Conservation (phyloP, 1,140 invertebrate genomes). For the Drosophila miranda region DNA sequence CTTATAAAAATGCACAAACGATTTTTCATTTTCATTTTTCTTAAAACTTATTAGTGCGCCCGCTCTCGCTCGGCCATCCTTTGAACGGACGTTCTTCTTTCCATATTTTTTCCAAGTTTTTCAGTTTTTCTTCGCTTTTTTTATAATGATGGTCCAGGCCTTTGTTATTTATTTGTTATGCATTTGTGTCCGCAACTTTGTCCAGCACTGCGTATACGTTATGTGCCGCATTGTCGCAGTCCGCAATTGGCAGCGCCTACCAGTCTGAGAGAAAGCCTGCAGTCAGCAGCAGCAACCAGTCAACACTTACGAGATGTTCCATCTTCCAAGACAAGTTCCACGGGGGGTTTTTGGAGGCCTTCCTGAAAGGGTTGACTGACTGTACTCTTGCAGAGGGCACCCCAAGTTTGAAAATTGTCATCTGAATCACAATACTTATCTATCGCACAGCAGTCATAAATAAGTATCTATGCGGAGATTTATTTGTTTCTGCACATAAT, state of each 20-base stretch:
- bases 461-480: no score
- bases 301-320: constrained; percentile 37
- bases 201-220: constrained; percentile 54
- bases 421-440: no score
- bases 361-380: no score
- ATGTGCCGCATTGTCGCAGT: constrained; percentile 64
- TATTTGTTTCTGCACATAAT: no score
- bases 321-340: constrained; percentile 43
- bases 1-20: constrained; percentile 81
- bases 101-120: constrained; percentile 10
- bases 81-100: constrained; percentile 32
- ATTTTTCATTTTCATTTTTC: constrained; percentile 78
- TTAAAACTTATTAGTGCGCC: constrained; percentile 78
- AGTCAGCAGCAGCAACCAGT: constrained; percentile 1
- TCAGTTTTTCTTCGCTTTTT: constrained; percentile 17
- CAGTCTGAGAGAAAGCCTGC: constrained; percentile 62
- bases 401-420: no score
- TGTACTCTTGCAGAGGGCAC: no score
- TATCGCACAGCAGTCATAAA: no score
- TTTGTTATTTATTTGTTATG: constrained; percentile 76
- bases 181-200: constrained; percentile 48
- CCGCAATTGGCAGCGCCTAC: constrained; percentile 74
- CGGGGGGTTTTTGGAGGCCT: neutral
- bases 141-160: constrained; percentile 59
- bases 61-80: constrained; percentile 44